Conservation (phyloP, 1,140 invertebrate genomes). For the Heterodera carotae region DNA sequence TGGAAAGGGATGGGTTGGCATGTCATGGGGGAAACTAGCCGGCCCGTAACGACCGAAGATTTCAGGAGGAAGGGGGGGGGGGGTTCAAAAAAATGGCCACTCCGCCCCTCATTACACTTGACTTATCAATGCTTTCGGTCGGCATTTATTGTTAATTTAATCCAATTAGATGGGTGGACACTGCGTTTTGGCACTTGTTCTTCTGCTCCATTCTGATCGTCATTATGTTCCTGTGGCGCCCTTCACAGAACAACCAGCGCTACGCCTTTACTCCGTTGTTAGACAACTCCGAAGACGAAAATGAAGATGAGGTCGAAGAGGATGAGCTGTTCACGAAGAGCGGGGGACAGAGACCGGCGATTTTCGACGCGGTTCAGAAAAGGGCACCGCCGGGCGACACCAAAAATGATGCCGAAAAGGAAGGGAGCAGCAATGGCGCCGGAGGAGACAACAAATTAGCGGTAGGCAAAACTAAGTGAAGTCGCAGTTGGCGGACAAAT, state of each 20-base stretch:
- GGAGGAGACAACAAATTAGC: slow-evolving; percentile 30
- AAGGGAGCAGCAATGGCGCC: not conserved
- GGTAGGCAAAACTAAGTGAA: slow-evolving; percentile 23
- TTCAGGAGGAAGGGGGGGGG: no score
- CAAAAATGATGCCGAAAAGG: not conserved
- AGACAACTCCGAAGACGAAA: slow-evolving; percentile 77
- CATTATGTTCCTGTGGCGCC: slow-evolving; percentile 90
- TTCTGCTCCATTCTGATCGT: slow-evolving; percentile 83
- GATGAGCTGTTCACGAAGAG: slow-evolving; percentile 51
- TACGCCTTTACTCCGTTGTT: slow-evolving; percentile 89
- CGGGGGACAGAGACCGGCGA: slow-evolving; percentile 22
- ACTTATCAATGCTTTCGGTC: no score
- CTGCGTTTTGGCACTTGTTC: slow-evolving; percentile 88
- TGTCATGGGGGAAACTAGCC: no score
- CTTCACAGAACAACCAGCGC: slow-evolving; percentile 88
- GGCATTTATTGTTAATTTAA: no score
- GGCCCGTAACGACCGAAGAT: no score
- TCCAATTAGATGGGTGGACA: slow-evolving; percentile 84
- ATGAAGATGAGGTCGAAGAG: slow-evolving; percentile 52
- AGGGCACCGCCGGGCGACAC: slow-evolving; percentile 27
- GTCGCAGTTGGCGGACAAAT: no score
- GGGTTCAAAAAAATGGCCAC: not conserved
- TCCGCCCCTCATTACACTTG: no score
- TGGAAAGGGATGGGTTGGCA: no score
- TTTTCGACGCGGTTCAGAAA: slow-evolving; percentile 56